Evolutionary conservation across 2,113 vertebrate genomes (phyloP).

Genomic region (Vidua chalybeata): DNA sequence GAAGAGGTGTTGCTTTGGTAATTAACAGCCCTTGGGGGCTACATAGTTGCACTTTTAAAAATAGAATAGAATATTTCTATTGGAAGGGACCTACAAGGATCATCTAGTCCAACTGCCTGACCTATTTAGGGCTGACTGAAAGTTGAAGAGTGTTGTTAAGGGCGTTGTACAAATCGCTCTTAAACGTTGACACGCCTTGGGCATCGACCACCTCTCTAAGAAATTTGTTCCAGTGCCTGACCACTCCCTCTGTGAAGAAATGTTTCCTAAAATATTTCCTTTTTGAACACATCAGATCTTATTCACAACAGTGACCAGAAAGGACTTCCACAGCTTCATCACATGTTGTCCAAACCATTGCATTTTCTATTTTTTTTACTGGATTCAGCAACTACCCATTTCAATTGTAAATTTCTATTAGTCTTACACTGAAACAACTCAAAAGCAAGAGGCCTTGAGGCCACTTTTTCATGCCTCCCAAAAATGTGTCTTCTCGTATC

Average conservation of each 20-base stretch:
- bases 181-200: fast-evolving
- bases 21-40: not conserved
- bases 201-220: fast-evolving
- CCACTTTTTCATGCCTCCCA: not conserved
- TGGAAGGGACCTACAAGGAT: not conserved
- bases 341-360: fast-evolving
- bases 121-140: not conserved
- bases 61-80: not conserved
- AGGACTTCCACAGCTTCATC: not conserved
- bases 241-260: not conserved
- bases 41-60: not conserved
- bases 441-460: not conserved
- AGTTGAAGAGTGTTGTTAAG: not conserved
- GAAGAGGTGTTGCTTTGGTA: not conserved
- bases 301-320: not conserved
- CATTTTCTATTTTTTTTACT: not conserved
- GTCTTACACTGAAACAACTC: not conserved
- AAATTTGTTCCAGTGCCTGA: not conserved
- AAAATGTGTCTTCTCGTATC: fast-evolving
- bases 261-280: not conserved
- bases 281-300: not conserved
- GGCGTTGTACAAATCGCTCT: not conserved
- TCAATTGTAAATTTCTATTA: not conserved
- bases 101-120: not conserved
- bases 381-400: not conserved